phyloP scores from a whole-genome alignment of 37 sponge, comb jelly and placozoan genomes.

The Halisarca cf. caerulea region DNA sequence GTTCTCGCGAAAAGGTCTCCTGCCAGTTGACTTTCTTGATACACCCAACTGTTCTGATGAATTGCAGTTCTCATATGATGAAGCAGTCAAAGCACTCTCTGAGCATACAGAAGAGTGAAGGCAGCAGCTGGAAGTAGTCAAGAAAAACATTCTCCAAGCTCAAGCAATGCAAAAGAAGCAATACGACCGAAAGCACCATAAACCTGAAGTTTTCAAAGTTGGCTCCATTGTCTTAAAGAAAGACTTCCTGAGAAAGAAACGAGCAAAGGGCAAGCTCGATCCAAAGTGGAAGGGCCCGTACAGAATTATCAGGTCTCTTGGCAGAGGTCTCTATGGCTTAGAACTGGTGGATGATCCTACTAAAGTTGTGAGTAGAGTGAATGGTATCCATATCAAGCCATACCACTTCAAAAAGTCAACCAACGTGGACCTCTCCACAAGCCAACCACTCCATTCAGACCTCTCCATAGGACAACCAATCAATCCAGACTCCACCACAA shows the following conservation, averaged over 20 bases:
- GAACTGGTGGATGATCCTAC: neutral
- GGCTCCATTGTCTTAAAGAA: neutral
- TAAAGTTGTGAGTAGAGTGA: neutral
- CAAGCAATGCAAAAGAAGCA: slow-evolving; percentile 65
- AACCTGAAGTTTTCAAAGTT: neutral
- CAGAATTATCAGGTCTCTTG: neutral
- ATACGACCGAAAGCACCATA: slow-evolving; percentile 37
- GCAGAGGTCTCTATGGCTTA: neutral
- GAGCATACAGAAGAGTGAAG: neutral
- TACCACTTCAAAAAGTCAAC: no score
- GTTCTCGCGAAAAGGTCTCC: slow-evolving; percentile 56
- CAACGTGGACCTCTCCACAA: no score
- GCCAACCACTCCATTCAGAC: no score
- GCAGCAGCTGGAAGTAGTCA: slow-evolving; percentile 45
- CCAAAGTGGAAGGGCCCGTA: neutral
- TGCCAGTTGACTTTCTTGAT: slow-evolving; percentile 63
- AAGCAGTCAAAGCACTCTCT: neutral
- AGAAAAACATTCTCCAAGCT: slow-evolving; percentile 60
- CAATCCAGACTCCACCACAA: no score
- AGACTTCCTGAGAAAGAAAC: neutral
- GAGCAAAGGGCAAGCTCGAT: neutral
- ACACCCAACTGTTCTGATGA: slow-evolving; percentile 23
- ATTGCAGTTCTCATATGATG: no score
- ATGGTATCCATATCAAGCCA: neutral
- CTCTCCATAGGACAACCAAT: no score